phyloP scores from a whole-genome alignment of 2,888 invertebrate species.

The Incurvaria masculella region DNA sequence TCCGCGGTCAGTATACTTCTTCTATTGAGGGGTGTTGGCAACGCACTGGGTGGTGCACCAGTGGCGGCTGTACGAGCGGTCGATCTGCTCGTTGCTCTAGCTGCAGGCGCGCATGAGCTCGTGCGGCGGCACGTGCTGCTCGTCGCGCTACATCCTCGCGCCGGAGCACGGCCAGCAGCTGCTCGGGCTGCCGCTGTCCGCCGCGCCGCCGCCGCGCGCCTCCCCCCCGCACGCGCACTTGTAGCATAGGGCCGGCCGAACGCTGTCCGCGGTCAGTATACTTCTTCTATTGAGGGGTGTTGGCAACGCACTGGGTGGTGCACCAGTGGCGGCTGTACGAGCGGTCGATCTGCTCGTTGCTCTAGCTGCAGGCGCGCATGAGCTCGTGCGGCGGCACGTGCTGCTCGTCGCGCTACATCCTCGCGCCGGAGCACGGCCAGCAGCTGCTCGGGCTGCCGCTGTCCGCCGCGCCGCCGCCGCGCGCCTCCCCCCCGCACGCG shows the following conservation, averaged over 20 bases:
- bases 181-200: constrained; percentile 39
- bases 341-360: constrained; percentile 42
- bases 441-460: constrained; percentile 36
- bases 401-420: constrained; percentile 42
- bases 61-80: constrained; percentile 48
- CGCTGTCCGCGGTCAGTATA: constrained; percentile 27
- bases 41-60: constrained; percentile 47
- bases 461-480: constrained; percentile 28
- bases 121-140: constrained; percentile 36
- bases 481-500: constrained; percentile 45
- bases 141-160: constrained; percentile 41
- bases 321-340: constrained; percentile 49
- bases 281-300: too few species aligned
- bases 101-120: constrained; percentile 39
- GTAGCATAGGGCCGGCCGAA: constrained; percentile 38
- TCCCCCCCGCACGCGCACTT: constrained; percentile 50
- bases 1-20: constrained; percentile 18
- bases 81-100: constrained; percentile 43
- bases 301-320: constrained; percentile 45
- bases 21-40: too few species aligned
- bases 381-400: constrained; percentile 33
- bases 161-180: constrained; percentile 36
- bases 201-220: constrained; percentile 27
- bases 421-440: constrained; percentile 40
- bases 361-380: constrained; percentile 43